Percentiles rank a stretch among this genome's conserved stretches.
phyloP scores from a whole-genome alignment of 2,797 vertebrate species.

The Erpetoichthys calabaricus region DNA sequence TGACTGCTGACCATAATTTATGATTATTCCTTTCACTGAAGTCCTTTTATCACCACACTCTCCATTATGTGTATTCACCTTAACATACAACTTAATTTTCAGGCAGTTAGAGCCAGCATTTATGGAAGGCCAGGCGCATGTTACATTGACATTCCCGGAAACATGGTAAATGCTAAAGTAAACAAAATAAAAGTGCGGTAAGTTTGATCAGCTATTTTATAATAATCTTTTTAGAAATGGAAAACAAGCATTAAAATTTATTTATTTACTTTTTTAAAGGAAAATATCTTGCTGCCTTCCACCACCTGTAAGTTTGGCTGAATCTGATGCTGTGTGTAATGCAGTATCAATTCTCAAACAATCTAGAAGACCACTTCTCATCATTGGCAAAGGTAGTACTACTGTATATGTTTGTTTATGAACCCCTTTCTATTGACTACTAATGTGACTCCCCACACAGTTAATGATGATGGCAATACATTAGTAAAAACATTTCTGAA shows the following conservation, averaged over 20 bases:
- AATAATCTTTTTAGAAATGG: slow-evolving; percentile 8
- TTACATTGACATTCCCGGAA: slow-evolving; percentile 85
- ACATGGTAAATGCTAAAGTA: slow-evolving; percentile 73
- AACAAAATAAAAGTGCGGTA: slow-evolving; percentile 65
- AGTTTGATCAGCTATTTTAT: slow-evolving; percentile 19
- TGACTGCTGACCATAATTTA: too few relatives aligned
- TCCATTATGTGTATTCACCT: neutral
- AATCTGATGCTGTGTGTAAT: slow-evolving; percentile 35
- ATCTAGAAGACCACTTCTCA: slow-evolving; percentile 67
- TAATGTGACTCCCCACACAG: too few relatives aligned
- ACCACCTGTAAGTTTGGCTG: slow-evolving; percentile 63
- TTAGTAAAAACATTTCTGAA: too few relatives aligned
- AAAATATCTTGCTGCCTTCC: slow-evolving; percentile 55
- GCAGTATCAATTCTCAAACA: slow-evolving; percentile 51
- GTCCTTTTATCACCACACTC: neutral
- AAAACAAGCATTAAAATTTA: too few relatives aligned
- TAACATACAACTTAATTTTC: neutral
- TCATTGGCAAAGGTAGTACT: slow-evolving; percentile 81
- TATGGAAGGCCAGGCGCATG: slow-evolving; percentile 86
- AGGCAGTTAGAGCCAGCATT: slow-evolving; percentile 84
- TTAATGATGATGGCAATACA: too few relatives aligned
- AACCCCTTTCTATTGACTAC: too few relatives aligned
- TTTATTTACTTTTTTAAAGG: slow-evolving; percentile 24
- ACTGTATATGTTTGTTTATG: neutral
- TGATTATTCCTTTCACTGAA: neutral